A percentile compares a stretch with the other conserved stretches of the same genome.
phyloP scores from a whole-genome alignment of 2,113 vertebrate species.

The Alligator mississippiensis region DNA sequence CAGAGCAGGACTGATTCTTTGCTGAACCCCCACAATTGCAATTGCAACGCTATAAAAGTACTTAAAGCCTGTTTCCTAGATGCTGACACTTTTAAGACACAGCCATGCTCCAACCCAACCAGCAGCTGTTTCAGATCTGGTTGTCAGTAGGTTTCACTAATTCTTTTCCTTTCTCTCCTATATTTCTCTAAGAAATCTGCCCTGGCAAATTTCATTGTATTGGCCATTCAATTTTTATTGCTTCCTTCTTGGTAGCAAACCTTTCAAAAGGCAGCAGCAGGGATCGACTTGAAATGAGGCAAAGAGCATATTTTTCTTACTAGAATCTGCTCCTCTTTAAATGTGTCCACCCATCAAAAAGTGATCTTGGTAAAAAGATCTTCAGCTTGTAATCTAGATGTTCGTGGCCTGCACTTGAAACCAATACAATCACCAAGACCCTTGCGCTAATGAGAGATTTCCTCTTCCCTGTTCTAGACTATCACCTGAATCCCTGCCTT shows the following conservation, averaged over 20 bases:
- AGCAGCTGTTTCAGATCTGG: conserved; percentile 20
- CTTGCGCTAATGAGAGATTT: background rate
- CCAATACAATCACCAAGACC: no score
- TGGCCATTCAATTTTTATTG: background rate
- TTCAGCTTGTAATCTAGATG: background rate
- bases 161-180: background rate
- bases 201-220: background rate
- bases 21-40: background rate
- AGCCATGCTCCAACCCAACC: fast-evolving
- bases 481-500: background rate
- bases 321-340: background rate
- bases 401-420: background rate
- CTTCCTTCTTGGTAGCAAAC: background rate
- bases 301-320: no score
- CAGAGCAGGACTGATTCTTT: background rate
- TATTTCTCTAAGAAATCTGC: background rate
- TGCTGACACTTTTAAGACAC: fast-evolving
- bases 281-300: background rate
- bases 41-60: background rate
- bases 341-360: background rate
- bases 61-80: fast-evolving
- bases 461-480: background rate
- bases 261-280: background rate
- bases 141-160: conserved; percentile 7
- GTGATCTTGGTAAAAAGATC: background rate